phyloP scores from a whole-genome alignment of 2,888 invertebrate species.

The Polyommatus icarus region DNA sequence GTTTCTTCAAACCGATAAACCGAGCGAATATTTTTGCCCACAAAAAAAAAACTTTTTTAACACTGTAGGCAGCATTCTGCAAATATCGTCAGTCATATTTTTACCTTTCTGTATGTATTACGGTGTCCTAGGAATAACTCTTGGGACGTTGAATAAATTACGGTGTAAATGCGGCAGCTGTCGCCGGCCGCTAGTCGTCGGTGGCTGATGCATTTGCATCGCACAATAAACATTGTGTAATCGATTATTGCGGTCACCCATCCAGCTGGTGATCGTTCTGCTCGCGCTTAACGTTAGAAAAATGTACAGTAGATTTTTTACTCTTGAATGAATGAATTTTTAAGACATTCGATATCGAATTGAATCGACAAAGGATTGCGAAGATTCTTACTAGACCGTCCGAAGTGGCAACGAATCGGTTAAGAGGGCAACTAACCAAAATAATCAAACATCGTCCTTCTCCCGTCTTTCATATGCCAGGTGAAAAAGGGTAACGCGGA shows the following conservation, averaged over 20 bases:
- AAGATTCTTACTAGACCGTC: too few species aligned
- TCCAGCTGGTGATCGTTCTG: background rate
- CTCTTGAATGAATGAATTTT: too few species aligned
- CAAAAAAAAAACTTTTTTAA: background rate
- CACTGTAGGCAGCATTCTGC: conserved; percentile 4
- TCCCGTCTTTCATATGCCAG: too few species aligned
- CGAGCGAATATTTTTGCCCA: background rate
- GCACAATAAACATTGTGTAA: conserved; percentile 2
- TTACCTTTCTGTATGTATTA: conserved; percentile 25
- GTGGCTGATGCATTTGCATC: conserved; percentile 20
- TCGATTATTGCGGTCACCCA: background rate
- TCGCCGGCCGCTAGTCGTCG: background rate
- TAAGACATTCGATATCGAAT: too few species aligned
- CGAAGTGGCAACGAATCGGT: too few species aligned
- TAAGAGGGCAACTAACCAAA: too few species aligned
- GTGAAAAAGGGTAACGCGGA: too few species aligned
- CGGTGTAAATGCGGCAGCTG: background rate
- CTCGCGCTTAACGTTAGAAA: background rate
- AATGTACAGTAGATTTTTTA: too few species aligned
- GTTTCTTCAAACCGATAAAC: conserved; percentile 4
- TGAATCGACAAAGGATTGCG: too few species aligned
- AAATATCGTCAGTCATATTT: conserved; percentile 28
- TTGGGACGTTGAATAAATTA: conserved; percentile 26
- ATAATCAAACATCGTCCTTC: too few species aligned
- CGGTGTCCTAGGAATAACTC: background rate